Evolutionary conservation across 2,797 vertebrate species (phyloP).

Genomic region (Danio kyathit): DNA sequence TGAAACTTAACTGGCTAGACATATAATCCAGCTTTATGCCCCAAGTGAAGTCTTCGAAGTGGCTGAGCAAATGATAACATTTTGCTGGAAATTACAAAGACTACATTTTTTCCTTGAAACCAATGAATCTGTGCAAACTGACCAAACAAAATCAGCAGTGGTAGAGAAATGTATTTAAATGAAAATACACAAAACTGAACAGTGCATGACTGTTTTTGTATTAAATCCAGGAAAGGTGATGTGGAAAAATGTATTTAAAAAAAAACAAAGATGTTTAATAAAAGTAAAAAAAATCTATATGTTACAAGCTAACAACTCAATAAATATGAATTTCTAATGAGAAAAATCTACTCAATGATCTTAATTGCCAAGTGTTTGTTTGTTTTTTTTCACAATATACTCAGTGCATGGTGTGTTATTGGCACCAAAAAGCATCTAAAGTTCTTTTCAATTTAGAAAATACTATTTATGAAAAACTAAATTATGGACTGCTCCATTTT

Average conservation of each 20-base stretch:
- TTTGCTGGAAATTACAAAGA: too few species aligned
- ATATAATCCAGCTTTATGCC: too few species aligned
- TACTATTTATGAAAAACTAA: conserved; percentile 15
- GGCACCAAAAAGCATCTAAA: conserved; percentile 1
- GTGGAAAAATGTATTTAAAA: conserved; percentile 75
- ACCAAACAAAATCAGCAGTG: background rate
- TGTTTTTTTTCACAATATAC: conserved; percentile 2
- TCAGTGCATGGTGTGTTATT: conserved; percentile 28
- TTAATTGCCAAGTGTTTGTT: background rate
- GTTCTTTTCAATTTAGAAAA: background rate
- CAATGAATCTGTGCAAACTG: background rate
- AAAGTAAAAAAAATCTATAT: conserved; percentile 66
- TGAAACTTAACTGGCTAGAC: too few species aligned
- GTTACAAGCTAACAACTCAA: conserved; percentile 55
- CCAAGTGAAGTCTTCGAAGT: too few species aligned
- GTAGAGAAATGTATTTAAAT: conserved; percentile 19
- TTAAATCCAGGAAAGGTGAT: conserved; percentile 44
- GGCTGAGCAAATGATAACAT: too few species aligned
- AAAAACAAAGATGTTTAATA: conserved; percentile 78
- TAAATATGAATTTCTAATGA: conserved; percentile 49
- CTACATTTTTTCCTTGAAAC: background rate
- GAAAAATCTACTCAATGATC: background rate
- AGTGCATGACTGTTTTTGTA: conserved; percentile 25
- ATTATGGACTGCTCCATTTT: conserved; percentile 48
- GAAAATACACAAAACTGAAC: background rate